These are phyloP conservation scores for Epizoanthus rinbou DNA, from an alignment of 92 coral and sea anemone genomes.

Conservation along the genomic window DNA sequence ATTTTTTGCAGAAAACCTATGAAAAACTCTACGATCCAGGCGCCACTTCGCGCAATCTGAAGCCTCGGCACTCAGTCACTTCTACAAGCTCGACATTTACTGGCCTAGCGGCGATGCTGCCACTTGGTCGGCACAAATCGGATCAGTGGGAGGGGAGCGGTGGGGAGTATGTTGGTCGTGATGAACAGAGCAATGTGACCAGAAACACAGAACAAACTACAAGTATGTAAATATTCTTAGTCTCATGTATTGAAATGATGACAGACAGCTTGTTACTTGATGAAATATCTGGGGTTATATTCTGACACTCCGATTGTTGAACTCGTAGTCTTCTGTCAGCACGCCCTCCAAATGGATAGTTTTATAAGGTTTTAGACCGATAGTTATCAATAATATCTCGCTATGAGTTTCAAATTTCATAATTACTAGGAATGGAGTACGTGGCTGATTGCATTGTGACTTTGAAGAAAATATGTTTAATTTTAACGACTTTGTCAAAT, in stretches of 20 bases:
- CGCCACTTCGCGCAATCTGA: conserved; percentile 22
- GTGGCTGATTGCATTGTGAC: no score
- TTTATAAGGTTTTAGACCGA: no score
- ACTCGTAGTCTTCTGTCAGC: no score
- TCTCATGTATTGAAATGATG: no score
- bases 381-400: no score
- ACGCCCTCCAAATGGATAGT: no score
- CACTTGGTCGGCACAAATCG: conserved; percentile 13
- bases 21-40: conserved; percentile 57
- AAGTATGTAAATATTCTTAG: background rate
- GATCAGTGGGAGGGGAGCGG: background rate
- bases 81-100: conserved; percentile 32
- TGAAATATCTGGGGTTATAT: background rate
- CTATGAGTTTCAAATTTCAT: no score
- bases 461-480: no score
- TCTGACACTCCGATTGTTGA: no score
- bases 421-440: no score
- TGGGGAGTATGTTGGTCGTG: conserved; percentile 57
- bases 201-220: conserved; percentile 19
- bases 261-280: background rate
- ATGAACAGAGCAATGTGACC: conserved; percentile 4
- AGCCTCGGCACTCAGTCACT: conserved; percentile 43
- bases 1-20: conserved; percentile 47
- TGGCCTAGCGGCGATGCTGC: conserved; percentile 11
- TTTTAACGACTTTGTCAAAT: no score